Percentiles rank a stretch among this genome's conserved stretches.
Evolutionary conservation across 1,140 invertebrate species (phyloP).

Genomic region (Drosophila quadrilineata): DNA sequence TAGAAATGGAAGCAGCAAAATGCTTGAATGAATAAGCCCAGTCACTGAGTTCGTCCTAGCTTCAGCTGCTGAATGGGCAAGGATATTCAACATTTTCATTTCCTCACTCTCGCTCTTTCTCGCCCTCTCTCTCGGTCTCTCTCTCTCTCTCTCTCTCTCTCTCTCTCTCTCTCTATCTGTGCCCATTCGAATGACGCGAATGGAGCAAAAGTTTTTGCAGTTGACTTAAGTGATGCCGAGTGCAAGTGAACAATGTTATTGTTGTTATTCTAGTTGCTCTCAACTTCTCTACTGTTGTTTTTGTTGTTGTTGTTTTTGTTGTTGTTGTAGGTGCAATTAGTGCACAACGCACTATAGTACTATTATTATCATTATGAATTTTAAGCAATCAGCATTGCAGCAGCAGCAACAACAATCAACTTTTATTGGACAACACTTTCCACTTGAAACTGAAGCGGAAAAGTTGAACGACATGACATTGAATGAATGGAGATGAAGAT

Average conservation of each 20-base stretch:
- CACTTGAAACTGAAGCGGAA: conserved; percentile 54
- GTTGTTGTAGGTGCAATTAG: conserved; percentile 60
- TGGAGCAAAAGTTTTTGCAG: conserved; percentile 41
- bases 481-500: not conserved
- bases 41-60: not conserved
- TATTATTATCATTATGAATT: conserved; percentile 78
- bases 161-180: conserved; percentile 29
- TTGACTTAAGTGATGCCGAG: conserved; percentile 52
- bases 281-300: not conserved
- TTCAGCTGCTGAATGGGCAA: conserved; percentile 36
- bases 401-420: conserved; percentile 5
- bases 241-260: conserved; percentile 65
- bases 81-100: not conserved
- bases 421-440: conserved; percentile 60
- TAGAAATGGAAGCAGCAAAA: conserved; percentile 70
- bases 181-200: conserved; percentile 31
- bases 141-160: not conserved
- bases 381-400: conserved; percentile 66
- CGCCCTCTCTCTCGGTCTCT: not conserved
- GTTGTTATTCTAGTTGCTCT: conserved; percentile 7
- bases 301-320: conserved; percentile 15
- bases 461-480: conserved; percentile 20
- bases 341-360: conserved; percentile 70
- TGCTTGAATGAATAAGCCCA: conserved; percentile 66
- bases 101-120: not conserved